phyloP scores from a whole-genome alignment of 1,140 invertebrate species.

The Drosophila prosaltans region DNA sequence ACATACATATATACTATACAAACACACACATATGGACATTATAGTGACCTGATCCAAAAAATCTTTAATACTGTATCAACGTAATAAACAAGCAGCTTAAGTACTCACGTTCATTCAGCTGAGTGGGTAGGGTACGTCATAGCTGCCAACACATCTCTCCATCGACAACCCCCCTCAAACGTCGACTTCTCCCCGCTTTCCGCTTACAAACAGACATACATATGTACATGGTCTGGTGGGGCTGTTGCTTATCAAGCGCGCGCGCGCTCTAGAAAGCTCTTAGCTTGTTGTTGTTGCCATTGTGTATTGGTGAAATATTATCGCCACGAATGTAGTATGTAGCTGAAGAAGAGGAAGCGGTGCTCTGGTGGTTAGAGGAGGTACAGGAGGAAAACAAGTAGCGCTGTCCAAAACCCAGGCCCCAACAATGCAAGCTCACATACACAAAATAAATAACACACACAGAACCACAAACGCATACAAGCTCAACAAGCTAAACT shows the following conservation, averaged over 20 bases:
- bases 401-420: conserved; percentile 47
- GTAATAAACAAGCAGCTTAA: conserved; percentile 11
- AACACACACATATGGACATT: background rate
- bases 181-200: background rate
- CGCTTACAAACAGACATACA: background rate
- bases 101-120: conserved; percentile 21
- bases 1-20: background rate
- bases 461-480: background rate
- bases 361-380: background rate
- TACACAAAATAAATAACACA: conserved; percentile 21
- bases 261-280: conserved; percentile 42
- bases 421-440: conserved; percentile 39
- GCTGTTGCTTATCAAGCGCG: conserved; percentile 70
- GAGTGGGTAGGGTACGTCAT: conserved; percentile 54
- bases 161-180: background rate
- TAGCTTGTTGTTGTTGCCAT: conserved; percentile 21
- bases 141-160: conserved; percentile 17
- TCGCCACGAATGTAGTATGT: conserved; percentile 35
- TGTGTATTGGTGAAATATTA: conserved; percentile 54
- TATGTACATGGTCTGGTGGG: background rate
- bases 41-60: conserved; percentile 7
- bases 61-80: background rate
- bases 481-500: conserved; percentile 75
- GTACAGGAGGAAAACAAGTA: conserved; percentile 66
- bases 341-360: conserved; percentile 24